Evolutionary conservation across 2,797 vertebrate species (phyloP).

Genomic region (Pantherophis vulpinus): DNA sequence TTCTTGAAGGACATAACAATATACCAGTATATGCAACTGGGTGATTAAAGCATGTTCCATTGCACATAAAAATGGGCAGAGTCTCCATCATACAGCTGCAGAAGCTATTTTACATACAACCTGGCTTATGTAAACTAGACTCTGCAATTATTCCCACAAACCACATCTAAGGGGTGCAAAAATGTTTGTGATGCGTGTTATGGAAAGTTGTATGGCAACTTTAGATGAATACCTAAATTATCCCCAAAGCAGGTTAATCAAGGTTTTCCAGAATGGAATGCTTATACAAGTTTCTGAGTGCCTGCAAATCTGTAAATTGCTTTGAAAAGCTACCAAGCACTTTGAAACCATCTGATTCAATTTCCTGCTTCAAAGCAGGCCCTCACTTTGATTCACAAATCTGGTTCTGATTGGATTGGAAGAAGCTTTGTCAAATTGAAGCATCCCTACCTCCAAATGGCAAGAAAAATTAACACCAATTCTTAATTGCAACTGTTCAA

Average conservation of each 20-base stretch:
- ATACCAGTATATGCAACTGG: not conserved
- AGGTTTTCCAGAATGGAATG: not conserved
- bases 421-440: not conserved
- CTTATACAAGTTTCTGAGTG: not conserved
- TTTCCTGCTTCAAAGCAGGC: not conserved
- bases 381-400: not conserved
- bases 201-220: not conserved
- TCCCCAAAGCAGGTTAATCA: not conserved
- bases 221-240: not conserved
- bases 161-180: not conserved
- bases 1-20: not conserved
- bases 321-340: not conserved
- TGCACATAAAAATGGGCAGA: not conserved
- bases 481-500: not conserved
- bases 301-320: not conserved
- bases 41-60: not conserved
- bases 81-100: not conserved
- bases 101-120: not conserved
- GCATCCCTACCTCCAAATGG: not conserved
- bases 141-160: not conserved
- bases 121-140: not conserved
- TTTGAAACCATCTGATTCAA: not conserved
- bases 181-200: not conserved
- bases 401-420: not conserved
- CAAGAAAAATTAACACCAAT: not conserved